Evolutionary conservation across 2,797 vertebrate species (phyloP), one percentile per base, ranked within the genome.

Genomic region (Spinibarbus caldwelli): DNA sequence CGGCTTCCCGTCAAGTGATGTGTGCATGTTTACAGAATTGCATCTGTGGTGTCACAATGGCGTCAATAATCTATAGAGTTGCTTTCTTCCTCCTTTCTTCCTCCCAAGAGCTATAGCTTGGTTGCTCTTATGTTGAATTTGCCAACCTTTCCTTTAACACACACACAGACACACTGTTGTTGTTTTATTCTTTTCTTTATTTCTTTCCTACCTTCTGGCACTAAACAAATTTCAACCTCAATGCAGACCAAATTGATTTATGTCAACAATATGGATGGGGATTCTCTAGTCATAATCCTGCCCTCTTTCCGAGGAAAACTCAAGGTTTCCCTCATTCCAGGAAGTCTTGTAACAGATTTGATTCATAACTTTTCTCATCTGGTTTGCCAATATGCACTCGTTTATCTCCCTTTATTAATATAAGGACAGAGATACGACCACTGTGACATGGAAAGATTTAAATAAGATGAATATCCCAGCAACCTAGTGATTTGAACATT

Each of bases 21-120:
- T 83, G 88, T 84, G 86, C 83, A 67, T 83, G 88, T 87, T 91
- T 78, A 89, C 85, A 59, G 70, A 88, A 87, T 84, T 85, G 86
- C 86, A 41, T 90, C 86, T 91, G 70, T 68, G 66, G 77, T 78
- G 49, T 90, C 41, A 83, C 89, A 86, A 88, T 88, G 91, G 87
- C 85, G 80, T 89, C 49, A 71, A 89, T 93, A 91, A 93, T 92
- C 92, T 90, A 89, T 85, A 85, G 86, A 82, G 88, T 88, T 87
- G 92, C 90, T 91, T 85, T 89, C 90, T 92, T 82, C 79, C 90
- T 80, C 82, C 90, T 91, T 85, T 89, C 90, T 92, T 82, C 79
- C 90, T 80, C 82, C 38, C 78, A 88, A 64, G 70, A 79, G 64
- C 62, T 72, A 59, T 26, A 29, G 19, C 11, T 76, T 80, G 54